A percentile compares a stretch with the other conserved stretches of the same genome.
Conservation (phyloP, 2,888 invertebrate genomes). For the Oscheius sp. region DNA sequence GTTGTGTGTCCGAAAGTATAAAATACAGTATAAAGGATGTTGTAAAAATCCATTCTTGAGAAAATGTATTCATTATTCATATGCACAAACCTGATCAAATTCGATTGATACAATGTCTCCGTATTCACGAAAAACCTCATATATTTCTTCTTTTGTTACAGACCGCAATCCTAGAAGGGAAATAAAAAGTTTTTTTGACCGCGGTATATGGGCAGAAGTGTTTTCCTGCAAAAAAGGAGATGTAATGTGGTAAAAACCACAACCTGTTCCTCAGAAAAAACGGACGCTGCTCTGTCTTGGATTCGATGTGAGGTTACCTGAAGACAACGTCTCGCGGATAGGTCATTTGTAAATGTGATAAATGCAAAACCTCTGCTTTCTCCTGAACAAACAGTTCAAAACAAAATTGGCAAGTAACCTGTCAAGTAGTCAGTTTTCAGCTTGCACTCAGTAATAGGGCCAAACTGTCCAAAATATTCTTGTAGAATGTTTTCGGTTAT, state of each 20-base stretch:
- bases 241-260: neutral
- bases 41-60: neutral
- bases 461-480: constrained; percentile 23
- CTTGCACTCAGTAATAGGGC: constrained; percentile 20
- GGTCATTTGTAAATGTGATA: constrained; percentile 13
- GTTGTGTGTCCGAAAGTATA: constrained; percentile 1
- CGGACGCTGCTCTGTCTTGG: constrained; percentile 12
- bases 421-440: constrained; percentile 6
- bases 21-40: constrained; percentile 3
- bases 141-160: neutral
- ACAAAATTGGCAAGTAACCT: neutral
- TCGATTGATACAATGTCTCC: constrained; percentile 19
- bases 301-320: constrained; percentile 23
- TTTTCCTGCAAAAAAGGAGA: no score
- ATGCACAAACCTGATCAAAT: constrained; percentile 5
- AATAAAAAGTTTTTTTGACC: constrained; percentile 29
- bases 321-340: constrained; percentile 13
- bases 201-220: neutral
- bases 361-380: constrained; percentile 36
- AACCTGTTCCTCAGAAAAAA: constrained; percentile 29
- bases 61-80: neutral
- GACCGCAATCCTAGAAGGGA: constrained; percentile 17
- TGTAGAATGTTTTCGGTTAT: constrained; percentile 18
- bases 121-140: constrained; percentile 7
- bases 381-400: neutral